Evolutionary conservation across 2,888 invertebrate species (phyloP), one percentile per base, ranked within the genome.

Genomic region (Saturnia pavonia): DNA sequence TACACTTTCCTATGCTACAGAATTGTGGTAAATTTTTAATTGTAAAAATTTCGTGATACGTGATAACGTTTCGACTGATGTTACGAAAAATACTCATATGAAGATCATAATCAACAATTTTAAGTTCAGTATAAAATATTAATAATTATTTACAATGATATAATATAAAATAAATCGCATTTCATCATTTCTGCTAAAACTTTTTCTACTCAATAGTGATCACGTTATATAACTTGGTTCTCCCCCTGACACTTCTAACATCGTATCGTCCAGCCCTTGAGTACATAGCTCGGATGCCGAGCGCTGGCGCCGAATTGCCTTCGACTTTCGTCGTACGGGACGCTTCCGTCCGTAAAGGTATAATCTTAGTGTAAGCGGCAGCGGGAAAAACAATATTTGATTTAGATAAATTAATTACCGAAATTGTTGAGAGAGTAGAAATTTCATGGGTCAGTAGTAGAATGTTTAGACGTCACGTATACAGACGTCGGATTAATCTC

Each of bases 231-330:
- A 25, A 22, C 57, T 8, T 57, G 8, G 57, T 57, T 54, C 51
- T 54, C 51, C 25, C 57, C 25, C 34, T 40, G 19, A 65, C 19
- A 40, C 19, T 65, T 65, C 34, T 40, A 65, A n/a, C 40, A 27
- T 27, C 40, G 19, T 22, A 65, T 65, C n/a, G 67, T 60, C 57
- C n/a, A 67, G 27, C 25, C 73, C 74, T 74, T 75, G 76, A 74
- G 69, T 76, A 74, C 74, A 76, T 77, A 74, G 70, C 73, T 75
- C 51, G 69, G 60, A 72, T 72, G 72, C 76, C 73, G 71, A 73
- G 74, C 69, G 72, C 70, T 45, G 69, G 42, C 72, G 71, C 70
- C 72, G 70, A 57, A 74, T 72, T 74, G 66, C 70, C 68, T 34
- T 66, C 66, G 45, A 60, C 69, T 65, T 40, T 65, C 40, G 19